A percentile compares a stretch with the other conserved stretches of the same genome.
Conservation (phyloP, 2,888 invertebrate species). For the Pyrrhosoma nymphula region DNA sequence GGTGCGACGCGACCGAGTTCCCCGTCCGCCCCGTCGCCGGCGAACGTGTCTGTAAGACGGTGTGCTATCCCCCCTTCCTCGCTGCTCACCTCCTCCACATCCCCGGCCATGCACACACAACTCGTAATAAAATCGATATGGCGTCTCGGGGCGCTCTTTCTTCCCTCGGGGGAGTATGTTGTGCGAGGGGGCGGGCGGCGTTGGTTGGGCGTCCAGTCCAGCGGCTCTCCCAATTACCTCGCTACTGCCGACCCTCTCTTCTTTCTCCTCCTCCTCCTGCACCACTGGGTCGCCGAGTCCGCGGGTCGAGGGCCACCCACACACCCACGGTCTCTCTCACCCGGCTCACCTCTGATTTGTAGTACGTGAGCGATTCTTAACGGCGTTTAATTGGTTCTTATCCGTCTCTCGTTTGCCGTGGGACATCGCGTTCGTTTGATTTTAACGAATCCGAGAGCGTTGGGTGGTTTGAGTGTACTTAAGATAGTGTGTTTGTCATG, state of each 20-base stretch:
- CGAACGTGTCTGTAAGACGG: neutral
- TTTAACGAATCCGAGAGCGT: neutral
- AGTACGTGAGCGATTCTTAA: neutral
- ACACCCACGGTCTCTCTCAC: too few species aligned
- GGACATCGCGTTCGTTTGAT: neutral
- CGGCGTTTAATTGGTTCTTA: neutral
- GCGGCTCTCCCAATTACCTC: conserved; percentile 8
- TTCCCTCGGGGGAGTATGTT: neutral
- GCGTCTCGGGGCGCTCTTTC: neutral
- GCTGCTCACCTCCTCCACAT: neutral
- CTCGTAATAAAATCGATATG: conserved; percentile 35
- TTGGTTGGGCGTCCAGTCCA: neutral
- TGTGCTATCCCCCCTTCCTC: neutral
- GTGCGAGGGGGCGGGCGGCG: neutral
- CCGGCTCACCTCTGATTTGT: neutral
- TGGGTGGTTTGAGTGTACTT: neutral
- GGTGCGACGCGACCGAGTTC: too few species aligned
- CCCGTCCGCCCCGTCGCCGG: neutral
- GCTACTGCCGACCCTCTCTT: neutral
- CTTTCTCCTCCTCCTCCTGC: neutral
- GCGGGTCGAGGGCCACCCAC: neutral
- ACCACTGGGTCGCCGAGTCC: neutral
- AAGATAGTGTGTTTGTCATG: too few species aligned
- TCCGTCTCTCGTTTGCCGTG: neutral
- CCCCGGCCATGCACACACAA: neutral